Conservation (phyloP, 2,113 vertebrate species). For the Edolisoma coerulescens region DNA sequence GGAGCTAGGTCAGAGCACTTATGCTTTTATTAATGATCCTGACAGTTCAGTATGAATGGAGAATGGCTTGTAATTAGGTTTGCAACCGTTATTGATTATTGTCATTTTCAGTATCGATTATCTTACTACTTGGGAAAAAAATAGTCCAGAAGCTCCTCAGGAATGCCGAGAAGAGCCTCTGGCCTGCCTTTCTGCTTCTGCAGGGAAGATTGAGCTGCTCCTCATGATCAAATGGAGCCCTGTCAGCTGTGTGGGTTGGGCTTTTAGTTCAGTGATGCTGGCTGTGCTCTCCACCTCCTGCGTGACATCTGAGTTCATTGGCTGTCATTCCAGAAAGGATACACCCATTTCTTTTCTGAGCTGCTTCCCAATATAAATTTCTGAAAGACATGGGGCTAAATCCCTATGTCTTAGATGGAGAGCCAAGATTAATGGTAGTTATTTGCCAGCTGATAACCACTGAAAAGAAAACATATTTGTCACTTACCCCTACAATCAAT, state of each 20-base stretch:
- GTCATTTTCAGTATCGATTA: constrained; percentile 21
- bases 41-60: neutral
- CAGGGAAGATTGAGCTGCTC: neutral
- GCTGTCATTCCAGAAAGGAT: neutral
- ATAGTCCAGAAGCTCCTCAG: neutral
- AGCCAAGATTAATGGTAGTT: constrained; percentile 9
- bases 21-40: constrained; percentile 31
- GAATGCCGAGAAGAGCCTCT: neutral
- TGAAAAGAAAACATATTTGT: constrained; percentile 17
- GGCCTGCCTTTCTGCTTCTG: neutral
- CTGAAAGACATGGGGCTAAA: neutral
- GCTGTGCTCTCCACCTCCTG: neutral
- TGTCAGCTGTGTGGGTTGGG: neutral
- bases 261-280: neutral
- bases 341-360: neutral
- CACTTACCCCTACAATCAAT: neutral
- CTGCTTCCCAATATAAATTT: neutral
- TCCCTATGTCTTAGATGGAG: neutral
- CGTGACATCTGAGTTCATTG: neutral
- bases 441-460: constrained; percentile 27
- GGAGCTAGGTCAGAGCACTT: neutral
- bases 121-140: neutral
- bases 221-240: neutral
- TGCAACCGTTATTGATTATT: constrained; percentile 16
- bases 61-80: constrained; percentile 20